A percentile compares a stretch with the other conserved stretches of the same genome.
phyloP scores from a whole-genome alignment of 1,140 invertebrate genomes.

The Stratiolaelaps scimitus region DNA sequence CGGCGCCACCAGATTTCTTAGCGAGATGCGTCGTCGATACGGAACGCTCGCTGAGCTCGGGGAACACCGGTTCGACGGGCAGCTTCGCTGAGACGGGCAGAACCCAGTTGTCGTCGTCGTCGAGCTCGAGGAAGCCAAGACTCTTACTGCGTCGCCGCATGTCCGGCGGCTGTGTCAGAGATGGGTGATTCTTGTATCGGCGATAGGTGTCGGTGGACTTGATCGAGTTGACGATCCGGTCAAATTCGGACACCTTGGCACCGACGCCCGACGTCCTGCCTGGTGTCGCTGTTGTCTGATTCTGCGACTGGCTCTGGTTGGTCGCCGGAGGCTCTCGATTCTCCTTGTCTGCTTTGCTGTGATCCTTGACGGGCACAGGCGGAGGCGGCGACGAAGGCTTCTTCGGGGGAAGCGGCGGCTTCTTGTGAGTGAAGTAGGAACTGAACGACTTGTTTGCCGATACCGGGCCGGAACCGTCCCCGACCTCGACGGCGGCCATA shows the following conservation, averaged over 20 bases:
- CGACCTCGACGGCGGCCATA: background rate
- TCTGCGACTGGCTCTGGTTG: background rate
- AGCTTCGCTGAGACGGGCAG: conserved; percentile 1
- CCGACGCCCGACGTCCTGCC: background rate
- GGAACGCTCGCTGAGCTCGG: conserved; percentile 21
- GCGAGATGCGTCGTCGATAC: conserved; percentile 12
- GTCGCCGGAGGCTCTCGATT: background rate
- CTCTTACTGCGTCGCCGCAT: conserved; percentile 25
- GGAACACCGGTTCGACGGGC: conserved; percentile 21
- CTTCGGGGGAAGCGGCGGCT: conserved; percentile 10
- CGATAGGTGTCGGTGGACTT: conserved; percentile 17
- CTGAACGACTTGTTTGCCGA: conserved; percentile 24
- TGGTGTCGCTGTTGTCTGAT: background rate
- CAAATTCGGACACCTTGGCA: conserved; percentile 8
- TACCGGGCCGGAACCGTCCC: background rate
- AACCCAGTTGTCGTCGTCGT: conserved; percentile 26
- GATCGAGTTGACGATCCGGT: conserved; percentile 26
- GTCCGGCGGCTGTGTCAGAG: background rate
- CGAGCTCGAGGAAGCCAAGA: conserved; percentile 22
- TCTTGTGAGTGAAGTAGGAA: conserved; percentile 25
- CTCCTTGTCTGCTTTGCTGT: background rate
- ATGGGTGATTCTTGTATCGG: conserved; percentile 22
- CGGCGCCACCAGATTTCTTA: background rate
- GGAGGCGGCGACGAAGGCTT: conserved; percentile 13
- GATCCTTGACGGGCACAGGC: background rate